Conservation (phyloP, 1,140 invertebrate species). For the Drosophila erecta region DNA sequence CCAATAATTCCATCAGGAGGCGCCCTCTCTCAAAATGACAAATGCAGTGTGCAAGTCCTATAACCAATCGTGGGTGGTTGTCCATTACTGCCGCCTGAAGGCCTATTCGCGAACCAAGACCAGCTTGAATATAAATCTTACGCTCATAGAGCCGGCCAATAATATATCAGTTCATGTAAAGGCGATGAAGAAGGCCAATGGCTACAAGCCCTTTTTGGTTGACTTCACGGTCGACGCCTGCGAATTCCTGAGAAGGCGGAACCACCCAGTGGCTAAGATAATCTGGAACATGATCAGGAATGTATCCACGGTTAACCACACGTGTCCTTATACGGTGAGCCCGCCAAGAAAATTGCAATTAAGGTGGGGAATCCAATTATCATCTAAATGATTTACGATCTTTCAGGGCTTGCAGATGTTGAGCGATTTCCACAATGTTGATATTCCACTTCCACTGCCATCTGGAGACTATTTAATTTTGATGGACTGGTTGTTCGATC, state of each 20-base stretch:
- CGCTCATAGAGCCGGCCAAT: constrained; percentile 9
- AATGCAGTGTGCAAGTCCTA: constrained; percentile 33
- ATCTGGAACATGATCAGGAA: constrained; percentile 7
- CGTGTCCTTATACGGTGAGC: constrained; percentile 32
- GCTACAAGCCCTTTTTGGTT: constrained; percentile 29
- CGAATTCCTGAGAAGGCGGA: constrained; percentile 28
- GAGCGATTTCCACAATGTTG: constrained; percentile 27
- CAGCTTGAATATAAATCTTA: constrained; percentile 27
- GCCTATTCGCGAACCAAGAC: constrained; percentile 42
- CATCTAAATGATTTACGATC: no score
- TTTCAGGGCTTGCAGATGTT: constrained; percentile 31
- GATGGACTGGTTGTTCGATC: constrained; percentile 26
- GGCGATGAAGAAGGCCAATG: constrained; percentile 28
- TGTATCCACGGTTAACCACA: constrained; percentile 31
- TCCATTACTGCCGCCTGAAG: constrained; percentile 35
- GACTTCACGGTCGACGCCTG: constrained; percentile 36
- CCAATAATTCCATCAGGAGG: background rate
- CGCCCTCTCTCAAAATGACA: constrained; percentile 30
- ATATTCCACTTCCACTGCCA: background rate
- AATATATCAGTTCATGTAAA: constrained; percentile 10
- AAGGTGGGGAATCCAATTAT: no score
- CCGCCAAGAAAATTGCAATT: no score
- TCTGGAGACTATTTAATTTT: constrained; percentile 42
- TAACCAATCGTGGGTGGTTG: constrained; percentile 44
- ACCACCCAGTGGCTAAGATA: constrained; percentile 28